Conservation (phyloP, 2,888 invertebrate genomes). For the Choristoneura rosaceana region DNA sequence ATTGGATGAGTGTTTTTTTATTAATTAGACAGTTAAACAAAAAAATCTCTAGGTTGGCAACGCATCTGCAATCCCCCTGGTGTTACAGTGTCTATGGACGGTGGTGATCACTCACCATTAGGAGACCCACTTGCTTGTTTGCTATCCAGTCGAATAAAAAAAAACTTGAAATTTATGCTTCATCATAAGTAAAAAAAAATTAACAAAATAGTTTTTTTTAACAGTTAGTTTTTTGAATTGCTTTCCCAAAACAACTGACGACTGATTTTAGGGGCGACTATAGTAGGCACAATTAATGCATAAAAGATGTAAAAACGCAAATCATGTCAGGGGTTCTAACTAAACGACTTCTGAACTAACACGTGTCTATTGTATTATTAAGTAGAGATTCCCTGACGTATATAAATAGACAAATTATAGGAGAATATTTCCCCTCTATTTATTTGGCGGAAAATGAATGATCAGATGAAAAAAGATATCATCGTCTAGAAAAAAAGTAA, state of each 20-base stretch:
- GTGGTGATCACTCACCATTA: too few relatives aligned
- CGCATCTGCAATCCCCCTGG: too few relatives aligned
- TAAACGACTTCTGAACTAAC: constrained; percentile 18
- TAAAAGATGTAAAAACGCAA: constrained; percentile 26
- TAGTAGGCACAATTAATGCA: constrained; percentile 2
- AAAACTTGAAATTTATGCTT: too few relatives aligned
- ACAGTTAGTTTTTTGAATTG: neutral
- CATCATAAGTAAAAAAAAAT: too few relatives aligned
- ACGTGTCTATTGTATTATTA: constrained; percentile 22
- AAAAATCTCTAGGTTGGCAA: too few relatives aligned
- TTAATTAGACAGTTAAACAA: too few relatives aligned
- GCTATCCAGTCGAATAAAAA: too few relatives aligned
- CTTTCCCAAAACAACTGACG: neutral
- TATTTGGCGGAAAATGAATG: neutral
- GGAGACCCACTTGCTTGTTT: too few relatives aligned
- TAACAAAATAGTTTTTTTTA: too few relatives aligned
- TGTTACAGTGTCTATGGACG: too few relatives aligned
- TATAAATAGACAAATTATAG: constrained; percentile 1
- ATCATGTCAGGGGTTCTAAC: constrained; percentile 24
- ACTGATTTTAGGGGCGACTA: neutral
- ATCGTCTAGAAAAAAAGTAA: too few relatives aligned
- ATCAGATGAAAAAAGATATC: neutral
- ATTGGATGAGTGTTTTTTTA: too few relatives aligned
- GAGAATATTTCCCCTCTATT: neutral
- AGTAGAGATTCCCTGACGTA: neutral